These are phyloP conservation scores for Brachirus orientalis DNA, from an alignment of 2,113 vertebrate genomes.

Conservation along the genomic window DNA sequence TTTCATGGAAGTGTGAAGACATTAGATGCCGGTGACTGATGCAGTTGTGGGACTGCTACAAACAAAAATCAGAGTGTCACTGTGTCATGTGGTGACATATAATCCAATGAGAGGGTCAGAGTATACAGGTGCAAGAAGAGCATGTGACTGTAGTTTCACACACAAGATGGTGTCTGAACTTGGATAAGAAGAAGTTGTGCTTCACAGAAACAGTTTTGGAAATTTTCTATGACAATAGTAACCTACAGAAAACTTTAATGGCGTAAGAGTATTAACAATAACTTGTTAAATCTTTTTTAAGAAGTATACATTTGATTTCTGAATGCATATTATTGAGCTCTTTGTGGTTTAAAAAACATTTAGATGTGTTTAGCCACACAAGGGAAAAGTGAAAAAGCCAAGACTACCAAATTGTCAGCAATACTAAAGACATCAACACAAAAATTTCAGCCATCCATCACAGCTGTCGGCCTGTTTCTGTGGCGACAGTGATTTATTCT, in stretches of 20 bases:
- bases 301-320: not conserved
- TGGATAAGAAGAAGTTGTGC: constrained; percentile 18
- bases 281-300: not conserved
- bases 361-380: constrained; percentile 71
- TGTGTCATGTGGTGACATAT: constrained; percentile 59
- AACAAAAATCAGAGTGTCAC: constrained; percentile 37
- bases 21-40: constrained; percentile 30
- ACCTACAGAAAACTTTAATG: not conserved
- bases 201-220: not conserved
- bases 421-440: constrained; percentile 87
- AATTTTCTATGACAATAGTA: not conserved
- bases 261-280: too few species aligned
- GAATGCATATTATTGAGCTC: not conserved
- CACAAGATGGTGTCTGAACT: constrained; percentile 51
- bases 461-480: constrained; percentile 81
- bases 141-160: constrained; percentile 36
- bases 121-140: constrained; percentile 52
- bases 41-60: constrained; percentile 14
- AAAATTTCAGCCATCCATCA: constrained; percentile 86
- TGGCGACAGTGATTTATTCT: constrained; percentile 86
- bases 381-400: constrained; percentile 74
- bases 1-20: constrained; percentile 10
- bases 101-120: constrained; percentile 59
- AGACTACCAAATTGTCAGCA: constrained; percentile 85
- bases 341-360: constrained; percentile 48